These are phyloP conservation scores for Ancistrus triradiatus DNA, from an alignment of 2,113 vertebrate species.

Conservation along the genomic window DNA sequence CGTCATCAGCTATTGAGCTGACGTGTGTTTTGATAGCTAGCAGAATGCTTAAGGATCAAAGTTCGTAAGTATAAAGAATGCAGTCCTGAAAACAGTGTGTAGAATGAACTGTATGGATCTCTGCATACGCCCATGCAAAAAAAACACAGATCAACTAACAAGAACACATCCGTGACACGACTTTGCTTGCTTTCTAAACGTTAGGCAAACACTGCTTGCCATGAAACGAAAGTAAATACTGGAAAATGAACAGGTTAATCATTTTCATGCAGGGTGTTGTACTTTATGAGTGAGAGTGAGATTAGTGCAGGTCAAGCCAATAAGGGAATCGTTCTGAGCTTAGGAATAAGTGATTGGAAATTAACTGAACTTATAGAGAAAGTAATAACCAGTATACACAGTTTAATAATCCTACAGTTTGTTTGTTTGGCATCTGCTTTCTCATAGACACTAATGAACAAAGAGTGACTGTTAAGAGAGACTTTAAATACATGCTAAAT, in stretches of 20 bases:
- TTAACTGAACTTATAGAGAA: too few species aligned
- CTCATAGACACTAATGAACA: too few species aligned
- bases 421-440: too few species aligned
- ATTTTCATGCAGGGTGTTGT: conserved; percentile 1
- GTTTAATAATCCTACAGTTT: too few species aligned
- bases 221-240: conserved; percentile 17
- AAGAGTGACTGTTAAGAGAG: too few species aligned
- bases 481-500: too few species aligned
- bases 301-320: not conserved
- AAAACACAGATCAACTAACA: not conserved
- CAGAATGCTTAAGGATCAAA: not conserved
- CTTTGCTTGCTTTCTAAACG: conserved; percentile 22
- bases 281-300: conserved; percentile 4
- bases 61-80: not conserved
- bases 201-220: not conserved
- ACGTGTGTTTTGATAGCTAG: not conserved
- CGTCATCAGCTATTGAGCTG: too few species aligned
- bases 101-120: too few species aligned
- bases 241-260: conserved; percentile 17
- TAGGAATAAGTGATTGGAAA: too few species aligned
- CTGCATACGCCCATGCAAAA: not conserved
- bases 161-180: not conserved
- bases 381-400: too few species aligned
- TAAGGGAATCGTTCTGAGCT: too few species aligned
- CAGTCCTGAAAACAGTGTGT: too few species aligned